Conservation (phyloP, 2,888 invertebrate genomes). For the Rhynchonema sp. region DNA sequence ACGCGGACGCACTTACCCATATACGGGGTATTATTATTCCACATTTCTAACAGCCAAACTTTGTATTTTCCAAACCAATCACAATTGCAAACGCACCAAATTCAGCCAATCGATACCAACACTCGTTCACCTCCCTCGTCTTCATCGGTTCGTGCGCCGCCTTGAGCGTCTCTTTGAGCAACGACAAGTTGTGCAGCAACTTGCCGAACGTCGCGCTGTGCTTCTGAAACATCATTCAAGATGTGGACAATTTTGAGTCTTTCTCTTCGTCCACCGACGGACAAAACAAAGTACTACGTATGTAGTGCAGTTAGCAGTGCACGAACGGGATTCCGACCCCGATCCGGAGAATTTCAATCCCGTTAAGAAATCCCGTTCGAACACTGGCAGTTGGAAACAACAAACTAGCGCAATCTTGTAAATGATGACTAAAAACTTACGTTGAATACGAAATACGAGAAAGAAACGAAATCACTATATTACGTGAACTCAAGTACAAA, state of each 20-base stretch:
- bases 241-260: neutral
- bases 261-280: neutral
- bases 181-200: conserved; percentile 16
- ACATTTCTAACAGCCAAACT: too few relatives aligned
- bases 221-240: conserved; percentile 11
- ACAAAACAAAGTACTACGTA: neutral
- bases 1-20: neutral
- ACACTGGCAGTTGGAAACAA: too few relatives aligned
- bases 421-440: neutral
- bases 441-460: too few relatives aligned
- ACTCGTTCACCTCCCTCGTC: conserved; percentile 25
- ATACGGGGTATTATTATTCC: too few relatives aligned
- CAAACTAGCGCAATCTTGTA: neutral
- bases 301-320: neutral
- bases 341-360: too few relatives aligned
- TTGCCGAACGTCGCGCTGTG: conserved; percentile 20
- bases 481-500: too few relatives aligned
- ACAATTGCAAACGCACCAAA: too few relatives aligned
- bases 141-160: conserved; percentile 56
- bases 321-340: too few relatives aligned
- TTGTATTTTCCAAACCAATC: too few relatives aligned
- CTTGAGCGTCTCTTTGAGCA: conserved; percentile 56
- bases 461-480: too few relatives aligned
- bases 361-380: too few relatives aligned
- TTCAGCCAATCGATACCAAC: conserved; percentile 17